Percentiles rank a stretch among this genome's conserved stretches.
These are phyloP conservation scores for Drosophila subsilvestris DNA, from an alignment of 2,888 invertebrate genomes.

Conservation along the genomic window DNA sequence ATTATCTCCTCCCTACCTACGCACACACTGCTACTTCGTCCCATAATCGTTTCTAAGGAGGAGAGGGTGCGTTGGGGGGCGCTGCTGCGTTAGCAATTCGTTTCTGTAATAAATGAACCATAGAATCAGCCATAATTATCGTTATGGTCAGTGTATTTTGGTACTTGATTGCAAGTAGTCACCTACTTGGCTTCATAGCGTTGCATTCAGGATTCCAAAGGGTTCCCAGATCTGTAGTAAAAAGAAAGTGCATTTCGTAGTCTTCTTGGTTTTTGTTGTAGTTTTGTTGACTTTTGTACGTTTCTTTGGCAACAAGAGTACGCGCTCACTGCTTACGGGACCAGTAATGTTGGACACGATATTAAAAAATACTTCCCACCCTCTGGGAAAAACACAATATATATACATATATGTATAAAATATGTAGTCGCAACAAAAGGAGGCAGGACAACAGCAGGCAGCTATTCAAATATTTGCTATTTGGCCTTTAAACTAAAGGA, in stretches of 20 bases:
- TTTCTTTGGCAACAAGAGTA: not conserved
- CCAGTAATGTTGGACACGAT: not conserved
- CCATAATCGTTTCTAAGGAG: not conserved
- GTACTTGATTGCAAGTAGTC: slow-evolving; percentile 25
- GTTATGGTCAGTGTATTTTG: slow-evolving; percentile 24
- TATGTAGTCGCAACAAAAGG: not conserved
- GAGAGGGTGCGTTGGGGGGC: not conserved
- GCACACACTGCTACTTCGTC: not conserved
- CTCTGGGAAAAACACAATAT: not conserved
- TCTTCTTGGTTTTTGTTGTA: not conserved
- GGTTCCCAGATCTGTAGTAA: not conserved
- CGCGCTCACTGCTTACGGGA: not conserved
- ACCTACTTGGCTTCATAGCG: slow-evolving; percentile 7
- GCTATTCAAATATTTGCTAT: slow-evolving; percentile 8
- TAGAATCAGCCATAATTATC: not conserved
- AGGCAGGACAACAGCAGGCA: not conserved
- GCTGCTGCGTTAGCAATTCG: slow-evolving; percentile 1
- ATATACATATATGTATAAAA: not conserved
- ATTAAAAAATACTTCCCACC: not conserved
- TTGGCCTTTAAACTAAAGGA: not conserved
- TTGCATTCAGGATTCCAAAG: not conserved
- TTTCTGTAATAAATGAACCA: not conserved
- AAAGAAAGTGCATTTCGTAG: not conserved
- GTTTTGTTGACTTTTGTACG: not conserved
- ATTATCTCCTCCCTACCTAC: not conserved